A percentile compares a stretch with the other conserved stretches of the same genome.
These are phyloP conservation scores for Erethizon dorsatum DNA, from an alignment of 2,797 vertebrate genomes.

Conservation along the genomic window DNA sequence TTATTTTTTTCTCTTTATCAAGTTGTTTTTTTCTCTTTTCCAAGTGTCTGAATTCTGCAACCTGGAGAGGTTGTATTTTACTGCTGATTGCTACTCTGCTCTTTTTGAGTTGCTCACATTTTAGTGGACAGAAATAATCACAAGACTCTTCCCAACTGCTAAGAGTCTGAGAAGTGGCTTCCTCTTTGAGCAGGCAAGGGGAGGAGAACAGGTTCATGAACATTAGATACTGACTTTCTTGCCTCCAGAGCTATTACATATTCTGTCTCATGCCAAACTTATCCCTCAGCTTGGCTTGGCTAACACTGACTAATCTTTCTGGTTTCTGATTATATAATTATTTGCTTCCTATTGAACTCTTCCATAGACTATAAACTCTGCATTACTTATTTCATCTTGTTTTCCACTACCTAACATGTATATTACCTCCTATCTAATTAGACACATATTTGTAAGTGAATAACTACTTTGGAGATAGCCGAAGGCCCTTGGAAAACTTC, in stretches of 20 bases:
- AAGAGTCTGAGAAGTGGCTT: background rate
- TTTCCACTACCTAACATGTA: background rate
- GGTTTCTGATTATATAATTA: conserved; percentile 10
- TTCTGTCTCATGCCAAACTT: background rate
- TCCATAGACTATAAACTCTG: background rate
- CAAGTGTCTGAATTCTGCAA: background rate
- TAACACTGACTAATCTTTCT: background rate
- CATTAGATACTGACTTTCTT: background rate
- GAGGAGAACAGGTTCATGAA: background rate
- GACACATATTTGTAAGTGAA: conserved; percentile 35
- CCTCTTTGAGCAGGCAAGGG: too few relatives aligned
- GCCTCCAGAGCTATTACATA: background rate
- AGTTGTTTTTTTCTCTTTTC: background rate
- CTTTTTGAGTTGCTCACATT: background rate
- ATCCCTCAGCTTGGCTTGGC: background rate
- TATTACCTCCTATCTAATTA: background rate
- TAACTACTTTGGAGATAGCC: conserved; percentile 15
- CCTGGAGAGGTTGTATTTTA: background rate
- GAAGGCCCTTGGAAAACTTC: background rate
- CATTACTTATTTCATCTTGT: background rate
- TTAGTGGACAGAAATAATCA: background rate
- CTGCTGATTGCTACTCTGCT: too few relatives aligned
- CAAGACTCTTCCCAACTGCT: background rate
- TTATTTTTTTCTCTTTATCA: background rate
- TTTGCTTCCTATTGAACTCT: conserved; percentile 21